Percentiles rank a stretch among this genome's conserved stretches.
These are phyloP conservation scores for Malthinus flaveolus DNA, from an alignment of 2,888 invertebrate species.

Conservation along the genomic window DNA sequence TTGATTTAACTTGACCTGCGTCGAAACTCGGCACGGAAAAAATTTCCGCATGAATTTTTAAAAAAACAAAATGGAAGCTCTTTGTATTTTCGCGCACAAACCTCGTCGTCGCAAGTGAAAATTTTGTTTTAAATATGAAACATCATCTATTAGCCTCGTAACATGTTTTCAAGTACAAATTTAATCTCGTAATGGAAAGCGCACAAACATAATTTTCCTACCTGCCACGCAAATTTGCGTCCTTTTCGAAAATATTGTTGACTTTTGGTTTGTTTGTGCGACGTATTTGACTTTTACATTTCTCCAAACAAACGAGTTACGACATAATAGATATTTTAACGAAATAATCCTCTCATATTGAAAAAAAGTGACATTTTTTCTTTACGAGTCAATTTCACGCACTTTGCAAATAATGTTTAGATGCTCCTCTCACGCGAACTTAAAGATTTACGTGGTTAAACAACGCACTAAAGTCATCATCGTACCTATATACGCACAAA, in stretches of 20 bases:
- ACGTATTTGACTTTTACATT: neutral
- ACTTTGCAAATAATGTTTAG: conserved; percentile 47
- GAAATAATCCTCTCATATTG: conserved; percentile 38
- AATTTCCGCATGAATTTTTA: neutral
- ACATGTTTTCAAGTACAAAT: conserved; percentile 7
- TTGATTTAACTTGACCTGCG: conserved; percentile 10
- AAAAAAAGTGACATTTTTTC: conserved; percentile 43
- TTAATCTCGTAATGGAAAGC: conserved; percentile 23
- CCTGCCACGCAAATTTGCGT: too few species aligned
- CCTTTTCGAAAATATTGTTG: neutral
- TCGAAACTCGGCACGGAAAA: neutral
- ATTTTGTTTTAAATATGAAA: conserved; percentile 3
- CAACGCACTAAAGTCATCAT: conserved; percentile 41
- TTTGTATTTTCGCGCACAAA: neutral
- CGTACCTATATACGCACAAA: conserved; percentile 23
- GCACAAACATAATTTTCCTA: conserved; percentile 11
- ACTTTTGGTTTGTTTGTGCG: neutral
- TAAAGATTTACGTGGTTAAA: conserved; percentile 44
- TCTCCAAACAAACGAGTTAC: conserved; percentile 17
- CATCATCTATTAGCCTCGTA: neutral
- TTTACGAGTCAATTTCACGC: conserved; percentile 50
- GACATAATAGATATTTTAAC: conserved; percentile 29
- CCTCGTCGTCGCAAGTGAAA: neutral
- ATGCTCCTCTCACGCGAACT: conserved; percentile 45
- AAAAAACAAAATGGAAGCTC: neutral